Base-by-base conservation (phyloP, 2,888 invertebrate species). In the Xylota segnis region DNA sequence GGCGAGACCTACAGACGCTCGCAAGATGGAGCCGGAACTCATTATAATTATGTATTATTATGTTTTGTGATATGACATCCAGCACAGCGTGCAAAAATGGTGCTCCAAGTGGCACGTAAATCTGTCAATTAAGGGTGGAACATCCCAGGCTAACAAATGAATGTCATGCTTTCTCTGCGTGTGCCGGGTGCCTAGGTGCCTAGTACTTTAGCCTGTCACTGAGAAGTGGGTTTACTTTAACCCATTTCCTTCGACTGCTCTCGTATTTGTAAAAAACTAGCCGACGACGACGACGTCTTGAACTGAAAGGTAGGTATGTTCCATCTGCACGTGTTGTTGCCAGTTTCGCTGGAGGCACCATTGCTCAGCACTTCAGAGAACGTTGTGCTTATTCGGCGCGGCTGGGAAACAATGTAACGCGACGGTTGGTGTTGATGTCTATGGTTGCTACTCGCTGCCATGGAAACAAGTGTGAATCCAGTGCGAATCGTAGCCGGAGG, bases 1-100 rank as follows among this genome's bases (percentile, higher is more conserved):
- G 12, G 32, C 45, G 50, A 63, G 63, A 74, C 52, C 14, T 37
- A 37, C 29, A 71, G 58, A 37, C 37, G 83, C 70, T 61, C 58
- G 16, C 16, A 63, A 63, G 34, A 77, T n/a, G 50, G 52, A 34
- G 16, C 34, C 56, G 72, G 74, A 74, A 83, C 61, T 83, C 63
- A 78, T 78, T 78, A 78, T 72, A 45, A 66, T 77, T 61, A 68
- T 78, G n/a, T 71, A 77, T 65, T 83, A 56, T 65, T 61, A 75
- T 52, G 58, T 50, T 63, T 74, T 74, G 63, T 58, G 63, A 65
- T 66, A 40, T 50, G 70, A 65, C 63, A 79, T 52, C 34, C 32
- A 63, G 65, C 58, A 76, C 59, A 54, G 59, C 23, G 52, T 32
- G 43, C 47, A 50, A 34, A 66, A 40, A 63, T 56, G 50, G 58